These are phyloP conservation scores for Phyto melanocephala DNA, from an alignment of 2,888 invertebrate species.

Conservation along the genomic window DNA sequence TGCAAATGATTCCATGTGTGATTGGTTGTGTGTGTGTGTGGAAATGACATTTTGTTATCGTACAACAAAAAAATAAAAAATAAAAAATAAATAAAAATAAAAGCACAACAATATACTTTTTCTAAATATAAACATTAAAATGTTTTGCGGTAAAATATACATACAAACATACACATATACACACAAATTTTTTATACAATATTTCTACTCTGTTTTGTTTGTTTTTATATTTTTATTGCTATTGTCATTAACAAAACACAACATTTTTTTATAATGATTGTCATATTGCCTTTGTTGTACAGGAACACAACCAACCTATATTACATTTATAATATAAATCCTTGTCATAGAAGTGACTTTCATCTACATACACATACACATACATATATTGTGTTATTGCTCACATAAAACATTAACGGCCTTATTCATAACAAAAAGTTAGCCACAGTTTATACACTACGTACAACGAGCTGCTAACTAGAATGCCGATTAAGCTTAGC, in stretches of 20 bases:
- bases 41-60: no score
- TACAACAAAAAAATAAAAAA: no score
- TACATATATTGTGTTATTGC: background rate
- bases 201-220: background rate
- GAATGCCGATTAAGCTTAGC: no score
- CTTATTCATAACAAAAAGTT: no score
- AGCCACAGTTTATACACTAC: no score
- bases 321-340: no score
- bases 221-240: background rate
- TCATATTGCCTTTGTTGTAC: slow-evolving; percentile 10
- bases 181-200: no score
- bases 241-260: no score
- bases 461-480: no score
- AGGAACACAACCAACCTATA: background rate
- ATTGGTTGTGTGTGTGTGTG: background rate
- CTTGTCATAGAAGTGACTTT: slow-evolving; percentile 23
- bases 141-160: background rate
- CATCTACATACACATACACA: no score
- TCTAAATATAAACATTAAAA: background rate
- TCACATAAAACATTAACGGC: background rate
- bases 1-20: background rate
- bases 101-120: background rate
- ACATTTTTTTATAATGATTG: slow-evolving; percentile 22
- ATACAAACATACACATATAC: background rate
- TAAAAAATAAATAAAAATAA: background rate